phyloP scores from a whole-genome alignment of 2,113 vertebrate species.

The Poeciliopsis occidentalis region DNA sequence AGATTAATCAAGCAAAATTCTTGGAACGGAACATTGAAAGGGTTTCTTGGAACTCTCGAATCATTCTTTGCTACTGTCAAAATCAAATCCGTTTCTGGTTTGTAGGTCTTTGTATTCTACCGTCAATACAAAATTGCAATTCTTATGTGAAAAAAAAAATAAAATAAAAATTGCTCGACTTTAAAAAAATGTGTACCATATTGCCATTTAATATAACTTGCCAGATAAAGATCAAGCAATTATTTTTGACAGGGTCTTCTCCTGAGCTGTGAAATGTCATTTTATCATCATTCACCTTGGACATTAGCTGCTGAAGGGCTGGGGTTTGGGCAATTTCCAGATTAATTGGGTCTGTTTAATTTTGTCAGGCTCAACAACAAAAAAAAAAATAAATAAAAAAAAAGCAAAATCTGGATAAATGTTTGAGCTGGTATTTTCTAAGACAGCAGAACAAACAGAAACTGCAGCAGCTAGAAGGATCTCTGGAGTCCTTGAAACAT shows the following conservation, averaged over 20 bases:
- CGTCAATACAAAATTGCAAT: not conserved
- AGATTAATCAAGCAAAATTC: slow-evolving; percentile 19
- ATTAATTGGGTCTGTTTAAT: not conserved
- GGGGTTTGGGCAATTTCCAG: not conserved
- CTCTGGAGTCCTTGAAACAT: slow-evolving; percentile 11
- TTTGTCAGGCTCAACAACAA: not conserved
- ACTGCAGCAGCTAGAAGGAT: not conserved
- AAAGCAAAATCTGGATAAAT: not conserved
- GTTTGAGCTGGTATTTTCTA: not conserved
- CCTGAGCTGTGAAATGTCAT: not conserved
- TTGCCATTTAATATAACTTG: not conserved
- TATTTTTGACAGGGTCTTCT: not conserved
- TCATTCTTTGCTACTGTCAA: slow-evolving; percentile 3
- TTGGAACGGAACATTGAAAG: not conserved
- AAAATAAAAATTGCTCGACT: too few relatives aligned
- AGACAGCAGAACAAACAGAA: not conserved
- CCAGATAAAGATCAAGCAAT: not conserved
- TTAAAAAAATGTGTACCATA: not conserved
- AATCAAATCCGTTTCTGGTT: not conserved
- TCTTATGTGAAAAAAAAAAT: too few relatives aligned
- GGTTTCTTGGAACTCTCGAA: slow-evolving; percentile 5
- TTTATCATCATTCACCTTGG: not conserved
- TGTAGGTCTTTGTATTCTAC: not conserved
- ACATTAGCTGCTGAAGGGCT: not conserved
- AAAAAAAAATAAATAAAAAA: not conserved